A percentile compares a stretch with the other conserved stretches of the same genome.
These are phyloP conservation scores for Neopipo cinnamomea DNA, from an alignment of 2,113 vertebrate species.

Conservation along the genomic window DNA sequence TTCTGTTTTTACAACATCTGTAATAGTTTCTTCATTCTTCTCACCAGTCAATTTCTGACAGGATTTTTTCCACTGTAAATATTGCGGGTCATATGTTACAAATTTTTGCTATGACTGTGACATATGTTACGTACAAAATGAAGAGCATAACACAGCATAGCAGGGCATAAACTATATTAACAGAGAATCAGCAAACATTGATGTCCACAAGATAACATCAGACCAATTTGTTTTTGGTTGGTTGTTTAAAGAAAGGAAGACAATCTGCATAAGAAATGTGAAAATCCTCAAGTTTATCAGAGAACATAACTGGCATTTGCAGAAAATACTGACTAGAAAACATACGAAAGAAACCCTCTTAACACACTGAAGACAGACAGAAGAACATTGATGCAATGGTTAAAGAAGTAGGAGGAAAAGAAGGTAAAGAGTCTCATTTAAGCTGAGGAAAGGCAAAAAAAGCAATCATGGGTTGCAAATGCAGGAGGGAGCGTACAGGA, in stretches of 20 bases:
- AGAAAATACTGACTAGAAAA: background rate
- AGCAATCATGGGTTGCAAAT: background rate
- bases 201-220: background rate
- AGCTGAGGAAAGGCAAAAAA: background rate
- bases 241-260: background rate
- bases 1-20: no score
- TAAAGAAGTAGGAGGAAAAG: background rate
- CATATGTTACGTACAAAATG: background rate
- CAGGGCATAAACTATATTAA: background rate
- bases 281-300: background rate
- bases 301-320: background rate
- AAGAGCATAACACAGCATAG: background rate
- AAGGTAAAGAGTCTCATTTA: background rate
- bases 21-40: no score
- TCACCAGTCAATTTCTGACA: no score
- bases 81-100: no score
- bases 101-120: background rate
- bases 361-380: background rate
- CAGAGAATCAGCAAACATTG: background rate
- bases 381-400: background rate
- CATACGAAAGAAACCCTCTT: background rate
- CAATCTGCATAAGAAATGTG: background rate
- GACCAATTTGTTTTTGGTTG: background rate
- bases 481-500: background rate
- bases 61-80: no score